Conservation (phyloP, 2,797 vertebrate species). For the Premnoplex brunnescens region DNA sequence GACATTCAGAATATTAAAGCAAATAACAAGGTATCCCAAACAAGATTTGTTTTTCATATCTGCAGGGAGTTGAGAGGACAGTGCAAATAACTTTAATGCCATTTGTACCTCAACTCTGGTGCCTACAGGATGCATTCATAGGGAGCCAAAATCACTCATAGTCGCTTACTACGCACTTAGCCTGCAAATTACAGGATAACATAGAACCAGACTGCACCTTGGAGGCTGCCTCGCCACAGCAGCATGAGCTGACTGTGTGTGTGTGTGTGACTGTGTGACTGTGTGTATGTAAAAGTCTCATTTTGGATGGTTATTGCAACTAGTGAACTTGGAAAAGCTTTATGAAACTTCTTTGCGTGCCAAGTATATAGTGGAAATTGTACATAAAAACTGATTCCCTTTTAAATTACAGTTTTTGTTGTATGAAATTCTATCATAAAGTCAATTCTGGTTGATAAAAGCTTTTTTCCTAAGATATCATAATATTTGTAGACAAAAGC, state of each 20-base stretch:
- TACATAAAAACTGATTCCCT: not conserved
- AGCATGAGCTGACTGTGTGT: not conserved
- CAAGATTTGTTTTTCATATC: not conserved
- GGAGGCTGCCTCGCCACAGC: accelerated
- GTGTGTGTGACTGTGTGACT: not conserved
- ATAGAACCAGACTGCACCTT: not conserved
- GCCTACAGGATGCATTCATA: not conserved
- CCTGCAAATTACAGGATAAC: not conserved
- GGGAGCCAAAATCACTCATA: not conserved
- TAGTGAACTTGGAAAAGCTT: not conserved
- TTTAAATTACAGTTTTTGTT: not conserved
- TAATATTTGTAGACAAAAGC: not conserved
- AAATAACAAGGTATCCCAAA: not conserved
- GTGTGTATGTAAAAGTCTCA: not conserved
- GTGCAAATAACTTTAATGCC: not conserved
- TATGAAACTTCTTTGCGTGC: not conserved
- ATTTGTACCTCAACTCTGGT: not conserved
- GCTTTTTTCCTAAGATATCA: not conserved
- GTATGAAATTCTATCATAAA: not conserved
- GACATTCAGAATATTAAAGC: not conserved
- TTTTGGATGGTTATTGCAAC: not conserved
- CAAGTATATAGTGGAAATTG: not conserved
- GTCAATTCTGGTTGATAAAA: not conserved
- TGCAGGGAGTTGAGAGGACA: not conserved
- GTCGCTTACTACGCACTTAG: not conserved